Percentiles rank a stretch among this genome's conserved stretches.
phyloP scores from a whole-genome alignment of 2,888 invertebrate genomes.

The Loripinus fragilis region DNA sequence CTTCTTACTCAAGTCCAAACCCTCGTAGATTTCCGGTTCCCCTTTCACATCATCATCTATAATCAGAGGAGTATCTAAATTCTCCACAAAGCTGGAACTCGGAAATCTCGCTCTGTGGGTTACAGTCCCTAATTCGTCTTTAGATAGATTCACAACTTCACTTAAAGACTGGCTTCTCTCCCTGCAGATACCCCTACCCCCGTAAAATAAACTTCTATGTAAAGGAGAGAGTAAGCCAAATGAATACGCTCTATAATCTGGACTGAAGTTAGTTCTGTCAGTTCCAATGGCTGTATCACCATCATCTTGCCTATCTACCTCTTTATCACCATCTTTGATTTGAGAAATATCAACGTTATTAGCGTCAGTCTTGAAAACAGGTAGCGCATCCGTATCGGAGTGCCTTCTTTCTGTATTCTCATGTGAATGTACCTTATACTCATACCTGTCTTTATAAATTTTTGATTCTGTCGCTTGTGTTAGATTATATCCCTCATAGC shows the following conservation, averaged over 20 bases:
- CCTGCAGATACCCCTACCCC: conserved; percentile 26
- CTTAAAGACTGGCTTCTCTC: conserved; percentile 60
- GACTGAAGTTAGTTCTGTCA: not conserved
- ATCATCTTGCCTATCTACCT: not conserved
- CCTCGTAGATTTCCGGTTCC: conserved; percentile 36
- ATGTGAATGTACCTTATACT: conserved; percentile 32
- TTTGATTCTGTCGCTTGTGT: conserved; percentile 56
- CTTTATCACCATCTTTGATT: not conserved
- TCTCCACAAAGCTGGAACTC: conserved; percentile 57
- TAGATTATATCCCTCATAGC: conserved; percentile 28
- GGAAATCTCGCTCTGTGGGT: conserved; percentile 45
- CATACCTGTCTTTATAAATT: conserved; percentile 41
- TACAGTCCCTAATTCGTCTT: conserved; percentile 27
- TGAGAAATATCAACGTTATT: not conserved
- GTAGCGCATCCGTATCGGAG: conserved; percentile 32
- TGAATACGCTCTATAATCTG: conserved; percentile 1
- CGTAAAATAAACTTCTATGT: conserved; percentile 45
- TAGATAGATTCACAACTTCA: conserved; percentile 46
- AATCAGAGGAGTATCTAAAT: conserved; percentile 50
- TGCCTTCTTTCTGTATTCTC: conserved; percentile 39
- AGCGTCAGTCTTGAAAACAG: not conserved
- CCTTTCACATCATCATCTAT: conserved; percentile 50
- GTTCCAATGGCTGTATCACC: not conserved
- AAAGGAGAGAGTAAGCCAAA: conserved; percentile 48
- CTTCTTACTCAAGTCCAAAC: conserved; percentile 57